Base-by-base conservation (phyloP, 2,888 invertebrate genomes). In the Resseliella maxima region DNA sequence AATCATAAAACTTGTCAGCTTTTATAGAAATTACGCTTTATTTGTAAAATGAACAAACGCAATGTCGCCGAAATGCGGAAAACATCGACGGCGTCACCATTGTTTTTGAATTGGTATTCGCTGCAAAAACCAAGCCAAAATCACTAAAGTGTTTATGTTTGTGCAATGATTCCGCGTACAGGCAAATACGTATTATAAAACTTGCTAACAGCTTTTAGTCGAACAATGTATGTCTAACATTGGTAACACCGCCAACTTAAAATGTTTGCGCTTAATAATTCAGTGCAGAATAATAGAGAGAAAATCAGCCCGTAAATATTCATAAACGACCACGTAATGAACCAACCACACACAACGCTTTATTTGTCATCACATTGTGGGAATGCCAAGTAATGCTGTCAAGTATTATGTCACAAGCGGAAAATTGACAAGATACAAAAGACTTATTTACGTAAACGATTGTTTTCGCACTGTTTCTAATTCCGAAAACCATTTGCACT, bases 1-100 rank as follows among this genome's bases (percentile, higher is more conserved):
- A 72, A 72, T 72, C 72, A 83, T 83, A 83, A 83, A 83, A 83
- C 21, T 38, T 38, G 83, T 83, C n/a, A 83, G 83, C 36, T 83
- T 83, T 83, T 83, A 83, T 83, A 38, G 83, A 36, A 83, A 83
- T 83, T 83, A 24, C 41, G n/a, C 36, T 38, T 72, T 31, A 72
- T 72, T n/a, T 72, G 72, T 72, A 35, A 72, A 72, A 31, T 15
- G 15, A 72, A 31, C 72, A 2, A 59, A 59, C 35, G 24, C 27
- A 24, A 3, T 59, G 24, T 59, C 59, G 24, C 24, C 27, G 27
- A 5, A 24, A 59, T 24, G 24, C 24, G 27, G 27, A 59, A 5
- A 2, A 27, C 27, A n/a, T n/a, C n/a, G n/a, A n/a, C 21, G 2
- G 50, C 50, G 6, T 3, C 31, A 21, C 31, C 18, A 5, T 35